Conservation (phyloP, 2,797 vertebrate species). For the Rachycentron canadum region DNA sequence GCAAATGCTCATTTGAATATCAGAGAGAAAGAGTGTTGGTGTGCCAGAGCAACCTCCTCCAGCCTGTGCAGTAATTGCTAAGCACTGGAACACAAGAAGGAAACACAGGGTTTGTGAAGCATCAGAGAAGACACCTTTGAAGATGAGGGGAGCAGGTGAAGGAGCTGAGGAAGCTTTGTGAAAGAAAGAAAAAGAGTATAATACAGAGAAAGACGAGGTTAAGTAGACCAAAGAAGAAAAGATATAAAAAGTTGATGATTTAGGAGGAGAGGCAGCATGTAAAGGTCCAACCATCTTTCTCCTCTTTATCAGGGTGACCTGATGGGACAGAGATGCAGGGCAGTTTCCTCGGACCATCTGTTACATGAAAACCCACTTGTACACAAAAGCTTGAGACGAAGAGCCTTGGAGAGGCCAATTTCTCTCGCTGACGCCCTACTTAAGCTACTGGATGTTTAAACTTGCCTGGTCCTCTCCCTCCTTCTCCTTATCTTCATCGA, state of each 20-base stretch:
- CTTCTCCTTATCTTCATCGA: background rate
- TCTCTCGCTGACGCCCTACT: constrained; percentile 34
- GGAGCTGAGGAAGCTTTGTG: background rate
- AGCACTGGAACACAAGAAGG: constrained; percentile 39
- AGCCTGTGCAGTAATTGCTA: constrained; percentile 65
- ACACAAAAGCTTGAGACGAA: constrained; percentile 27
- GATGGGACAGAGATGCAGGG: constrained; percentile 36
- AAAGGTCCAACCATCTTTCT: constrained; percentile 44
- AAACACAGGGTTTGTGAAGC: constrained; percentile 24
- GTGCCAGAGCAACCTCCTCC: constrained; percentile 55
- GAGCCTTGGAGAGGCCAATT: constrained; percentile 9
- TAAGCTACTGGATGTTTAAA: constrained; percentile 25
- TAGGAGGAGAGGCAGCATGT: constrained; percentile 7
- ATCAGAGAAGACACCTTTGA: constrained; percentile 30
- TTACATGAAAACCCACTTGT: constrained; percentile 38
- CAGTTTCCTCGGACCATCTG: constrained; percentile 38
- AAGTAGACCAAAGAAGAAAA: constrained; percentile 14
- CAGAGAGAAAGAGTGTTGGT: constrained; percentile 42
- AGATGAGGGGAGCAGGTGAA: constrained; percentile 42
- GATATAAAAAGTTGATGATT: constrained; percentile 32
- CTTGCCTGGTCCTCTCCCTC: background rate
- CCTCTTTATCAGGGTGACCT: constrained; percentile 41
- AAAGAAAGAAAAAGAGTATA: background rate
- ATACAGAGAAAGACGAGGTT: background rate
- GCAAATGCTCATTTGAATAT: constrained; percentile 69